Base-by-base conservation (phyloP, 2,888 invertebrate species). In the Amphiduros pacificus region DNA sequence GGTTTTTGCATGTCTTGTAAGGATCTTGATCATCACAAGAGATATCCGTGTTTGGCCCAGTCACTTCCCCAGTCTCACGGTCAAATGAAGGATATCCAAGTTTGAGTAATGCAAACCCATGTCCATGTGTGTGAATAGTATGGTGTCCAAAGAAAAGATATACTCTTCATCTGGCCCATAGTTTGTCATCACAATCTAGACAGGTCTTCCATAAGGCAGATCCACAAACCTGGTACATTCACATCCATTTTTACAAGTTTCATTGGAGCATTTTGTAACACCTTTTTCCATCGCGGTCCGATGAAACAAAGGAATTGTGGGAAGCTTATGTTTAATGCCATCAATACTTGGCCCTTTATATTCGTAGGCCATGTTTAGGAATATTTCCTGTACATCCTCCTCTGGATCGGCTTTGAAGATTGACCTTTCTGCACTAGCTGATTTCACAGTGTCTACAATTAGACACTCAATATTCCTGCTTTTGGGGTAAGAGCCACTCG, bases 91-190 rank as follows among this genome's bases (percentile, higher is more conserved):
- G 56, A 22, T 29, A 49, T 2, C 49, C 49, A 4, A 56, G 24
- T 28, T 56, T 56, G 1, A 56, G 2, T n/a, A 56, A 44, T 11
- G 17, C 17, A 27, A 56, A 56, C 11, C n/a, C 9, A 48, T 56
- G 31, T 9, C 56, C 56, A 48, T 56, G 56, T 20, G 48, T n/a
- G 28, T 56, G 56, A 9, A 48, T 56, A n/a, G 56, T 29, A 48
- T 56, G 56, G 31, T 44, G 56, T 5, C 20, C 29, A 22, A 44
- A 22, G 6, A 22, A 22, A 4, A 17, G 14, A n/a, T 56, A 22
- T 29, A 17, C 22, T n/a, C 41, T n/a, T 29, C 26, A 2, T 20
- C 27, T 27, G 48, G 41, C 24, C 28, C 29, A 20, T 49, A 49
- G 20, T 56, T 56, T 6, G 56, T 27, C n/a, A 56, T 28, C 9